Percentiles rank a stretch among this genome's conserved stretches.
Evolutionary conservation across 2,888 invertebrate species (phyloP).

Genomic region (Agriopis marginaria): DNA sequence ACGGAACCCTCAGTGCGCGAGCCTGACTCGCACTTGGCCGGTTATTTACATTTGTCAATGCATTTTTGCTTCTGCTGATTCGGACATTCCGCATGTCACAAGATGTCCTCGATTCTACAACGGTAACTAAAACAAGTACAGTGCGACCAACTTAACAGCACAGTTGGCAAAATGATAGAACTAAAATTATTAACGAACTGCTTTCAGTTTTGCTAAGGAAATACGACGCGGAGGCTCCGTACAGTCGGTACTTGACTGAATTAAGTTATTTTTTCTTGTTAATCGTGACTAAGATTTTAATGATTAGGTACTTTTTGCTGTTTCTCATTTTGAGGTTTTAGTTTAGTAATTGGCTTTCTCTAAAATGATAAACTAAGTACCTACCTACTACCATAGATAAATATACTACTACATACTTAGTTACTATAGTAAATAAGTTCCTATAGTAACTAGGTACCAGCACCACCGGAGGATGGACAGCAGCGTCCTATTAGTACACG

Average conservation of each 20-base stretch:
- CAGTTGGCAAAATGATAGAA: background rate
- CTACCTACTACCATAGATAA: too few relatives aligned
- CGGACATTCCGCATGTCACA: conserved; percentile 24
- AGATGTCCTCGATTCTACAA: conserved; percentile 35
- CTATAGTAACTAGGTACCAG: too few relatives aligned
- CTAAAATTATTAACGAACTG: background rate
- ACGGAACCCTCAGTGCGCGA: too few relatives aligned
- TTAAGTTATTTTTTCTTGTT: conserved; percentile 15
- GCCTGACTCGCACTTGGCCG: background rate
- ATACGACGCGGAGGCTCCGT: background rate
- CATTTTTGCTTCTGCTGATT: conserved; percentile 39
- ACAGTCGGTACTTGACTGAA: background rate
- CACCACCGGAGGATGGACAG: too few relatives aligned
- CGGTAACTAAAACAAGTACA: conserved; percentile 28
- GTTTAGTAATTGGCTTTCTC: conserved; percentile 22
- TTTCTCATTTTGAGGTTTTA: conserved; percentile 13
- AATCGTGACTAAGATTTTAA: conserved; percentile 31
- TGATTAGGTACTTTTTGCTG: conserved; percentile 17
- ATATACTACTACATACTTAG: too few relatives aligned
- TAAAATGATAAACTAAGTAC: background rate
- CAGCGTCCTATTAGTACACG: too few relatives aligned
- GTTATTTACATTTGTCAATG: conserved; percentile 14
- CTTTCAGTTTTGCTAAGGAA: background rate
- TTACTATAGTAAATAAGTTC: too few relatives aligned
- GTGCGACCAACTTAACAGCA: background rate